Base-by-base conservation (phyloP, 2,888 invertebrate species). In the Cantharis nigra region DNA sequence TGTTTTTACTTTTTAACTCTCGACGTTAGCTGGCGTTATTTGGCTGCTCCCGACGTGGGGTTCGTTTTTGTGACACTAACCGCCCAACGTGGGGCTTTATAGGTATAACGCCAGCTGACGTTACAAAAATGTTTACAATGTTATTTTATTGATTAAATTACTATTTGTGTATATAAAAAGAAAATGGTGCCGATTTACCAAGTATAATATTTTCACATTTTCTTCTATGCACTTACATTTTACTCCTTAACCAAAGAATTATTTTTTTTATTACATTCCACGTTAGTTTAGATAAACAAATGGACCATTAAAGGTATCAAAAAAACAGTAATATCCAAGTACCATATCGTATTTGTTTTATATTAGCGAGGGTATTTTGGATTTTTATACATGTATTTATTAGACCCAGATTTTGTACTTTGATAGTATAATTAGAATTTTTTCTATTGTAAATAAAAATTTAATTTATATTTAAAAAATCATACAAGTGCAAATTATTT, bases 401-500 rank as follows among this genome's bases (percentile, higher is more conserved):
- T 77, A 77, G 78, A 69, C 72, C 70, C 72, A 78, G 69, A 75
- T 78, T 78, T 78, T 75, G 63, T 72, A 70, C 72, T 69, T 30
- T 33, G 69, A 70, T 78, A 75, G 75, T 69, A 63, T 73, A 73
- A 75, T 72, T 78, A 72, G 65, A 67, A 72, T 75, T 67, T 73
- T 49, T 73, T 78, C 71, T 76, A 76, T 76, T 78, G 78, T 78
- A 78, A 72, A 78, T 77, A 49, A 49, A 49, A 49, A 77, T 75
- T 75, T 78, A 72, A 72, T 75, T 78, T 76, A 49, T 49, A 49
- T 49, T 49, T 49, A 49, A 49, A 49, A 49, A 49, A 49, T 62
- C n/a, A 18, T 23, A 64, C 7, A 63, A 78, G 74, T 78, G 76
- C 74, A 78, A 78, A 74, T 77, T 77, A 77, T 77, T 77, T 77